Conservation (phyloP, 35 echinoderm and acorn worm species). For the Anneissia japonica region DNA sequence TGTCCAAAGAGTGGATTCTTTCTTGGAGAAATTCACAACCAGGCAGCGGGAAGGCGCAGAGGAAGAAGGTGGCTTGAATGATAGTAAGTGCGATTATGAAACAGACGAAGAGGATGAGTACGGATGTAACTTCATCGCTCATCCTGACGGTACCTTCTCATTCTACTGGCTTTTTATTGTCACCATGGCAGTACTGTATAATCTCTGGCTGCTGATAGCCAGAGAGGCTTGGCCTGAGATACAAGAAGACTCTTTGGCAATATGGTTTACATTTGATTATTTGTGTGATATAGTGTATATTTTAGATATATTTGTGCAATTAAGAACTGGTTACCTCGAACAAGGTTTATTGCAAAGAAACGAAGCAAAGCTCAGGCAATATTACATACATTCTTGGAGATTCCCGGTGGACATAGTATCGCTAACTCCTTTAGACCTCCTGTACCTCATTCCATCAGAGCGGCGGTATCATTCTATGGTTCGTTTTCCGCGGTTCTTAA, state of each 20-base stretch:
- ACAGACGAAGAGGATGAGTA: conserved; percentile 24
- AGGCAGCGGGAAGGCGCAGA: conserved; percentile 17
- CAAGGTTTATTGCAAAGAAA: conserved; percentile 69
- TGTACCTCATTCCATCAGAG: conserved; percentile 39
- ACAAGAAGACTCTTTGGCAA: neutral
- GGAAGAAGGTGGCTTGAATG: neutral
- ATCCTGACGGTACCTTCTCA: conserved; percentile 62
- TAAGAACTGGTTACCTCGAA: conserved; percentile 63
- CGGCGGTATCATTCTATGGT: conserved; percentile 5
- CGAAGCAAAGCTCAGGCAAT: conserved; percentile 27
- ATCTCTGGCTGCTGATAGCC: conserved; percentile 72
- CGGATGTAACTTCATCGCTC: conserved; percentile 8
- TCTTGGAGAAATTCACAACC: conserved; percentile 9
- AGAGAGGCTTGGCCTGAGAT: conserved; percentile 55
- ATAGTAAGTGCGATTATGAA: neutral
- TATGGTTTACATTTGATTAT: conserved; percentile 72
- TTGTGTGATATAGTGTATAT: conserved; percentile 72
- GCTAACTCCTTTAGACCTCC: conserved; percentile 50
- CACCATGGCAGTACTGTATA: conserved; percentile 59
- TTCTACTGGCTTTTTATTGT: conserved; percentile 82
- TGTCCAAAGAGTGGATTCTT: neutral
- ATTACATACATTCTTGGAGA: conserved; percentile 53
- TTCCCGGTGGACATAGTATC: conserved; percentile 56
- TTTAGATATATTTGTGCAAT: conserved; percentile 70
- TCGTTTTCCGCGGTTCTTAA: conserved; percentile 64